A percentile compares a stretch with the other conserved stretches of the same genome.
phyloP scores from a whole-genome alignment of 2,113 vertebrate genomes.

The Boulengeromyrus knoepffleri region DNA sequence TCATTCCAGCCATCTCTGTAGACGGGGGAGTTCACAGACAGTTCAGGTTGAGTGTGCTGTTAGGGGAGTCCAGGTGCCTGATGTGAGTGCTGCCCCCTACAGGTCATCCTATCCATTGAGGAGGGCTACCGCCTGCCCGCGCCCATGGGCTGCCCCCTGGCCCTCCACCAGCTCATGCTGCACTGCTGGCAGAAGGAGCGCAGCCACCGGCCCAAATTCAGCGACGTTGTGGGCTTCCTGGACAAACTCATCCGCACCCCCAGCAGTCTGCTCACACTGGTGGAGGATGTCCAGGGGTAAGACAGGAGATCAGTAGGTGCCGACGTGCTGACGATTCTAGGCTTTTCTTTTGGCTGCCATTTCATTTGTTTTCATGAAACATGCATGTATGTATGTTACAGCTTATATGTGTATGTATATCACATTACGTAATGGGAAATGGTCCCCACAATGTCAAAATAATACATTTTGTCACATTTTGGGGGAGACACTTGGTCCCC shows the following conservation, averaged over 20 bases:
- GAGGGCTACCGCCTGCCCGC: constrained; percentile 92
- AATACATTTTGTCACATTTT: no score
- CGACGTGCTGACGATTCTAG: background rate
- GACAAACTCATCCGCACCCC: constrained; percentile 94
- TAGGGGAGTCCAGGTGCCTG: background rate
- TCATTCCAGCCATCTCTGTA: background rate
- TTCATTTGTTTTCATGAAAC: background rate
- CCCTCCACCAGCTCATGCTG: constrained; percentile 90
- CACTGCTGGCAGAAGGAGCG: constrained; percentile 97
- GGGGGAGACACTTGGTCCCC: no score
- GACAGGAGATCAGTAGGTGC: constrained; percentile 19
- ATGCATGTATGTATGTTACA: background rate
- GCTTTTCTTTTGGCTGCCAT: background rate
- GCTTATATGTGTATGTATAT: background rate
- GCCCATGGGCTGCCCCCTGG: constrained; percentile 88
- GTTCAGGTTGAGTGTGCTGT: background rate
- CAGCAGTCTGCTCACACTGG: constrained; percentile 80
- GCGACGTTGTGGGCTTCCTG: constrained; percentile 85
- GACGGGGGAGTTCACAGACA: background rate
- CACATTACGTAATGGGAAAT: background rate
- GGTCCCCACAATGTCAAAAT: no score
- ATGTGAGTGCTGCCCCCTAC: constrained; percentile 14
- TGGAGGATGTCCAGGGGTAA: constrained; percentile 88
- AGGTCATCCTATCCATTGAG: constrained; percentile 95
- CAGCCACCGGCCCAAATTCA: constrained; percentile 87